phyloP scores from a whole-genome alignment of 2,888 invertebrate genomes.

The Napeogenes sylphis region DNA sequence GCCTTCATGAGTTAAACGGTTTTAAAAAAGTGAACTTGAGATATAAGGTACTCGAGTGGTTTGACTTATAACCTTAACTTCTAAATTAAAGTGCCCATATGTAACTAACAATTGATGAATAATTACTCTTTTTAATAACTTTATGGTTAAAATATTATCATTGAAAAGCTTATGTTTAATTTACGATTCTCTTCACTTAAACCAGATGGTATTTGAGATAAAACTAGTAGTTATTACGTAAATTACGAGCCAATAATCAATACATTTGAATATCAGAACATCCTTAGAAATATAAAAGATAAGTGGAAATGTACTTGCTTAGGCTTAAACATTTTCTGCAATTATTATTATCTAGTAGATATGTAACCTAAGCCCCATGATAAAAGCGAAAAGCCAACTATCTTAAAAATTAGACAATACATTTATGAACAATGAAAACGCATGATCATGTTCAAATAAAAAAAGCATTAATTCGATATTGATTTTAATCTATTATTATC shows the following conservation, averaged over 20 bases:
- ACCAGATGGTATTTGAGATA: constrained; percentile 16
- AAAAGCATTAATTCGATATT: background rate
- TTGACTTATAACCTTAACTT: constrained; percentile 4
- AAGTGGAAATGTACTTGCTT: no score
- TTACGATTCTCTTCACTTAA: constrained; percentile 26
- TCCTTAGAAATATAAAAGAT: no score
- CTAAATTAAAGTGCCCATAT: background rate
- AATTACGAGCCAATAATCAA: constrained; percentile 14
- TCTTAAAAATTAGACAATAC: no score
- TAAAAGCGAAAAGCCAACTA: no score
- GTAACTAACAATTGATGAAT: background rate
- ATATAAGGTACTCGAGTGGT: constrained; percentile 1
- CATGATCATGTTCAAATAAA: background rate
- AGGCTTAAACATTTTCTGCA: no score
- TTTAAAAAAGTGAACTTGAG: constrained; percentile 2
- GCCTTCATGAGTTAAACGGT: constrained; percentile 2
- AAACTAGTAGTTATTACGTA: constrained; percentile 21
- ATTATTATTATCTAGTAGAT: no score
- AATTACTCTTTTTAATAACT: constrained; percentile 6
- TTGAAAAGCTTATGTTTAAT: constrained; percentile 20
- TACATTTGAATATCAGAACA: constrained; percentile 1
- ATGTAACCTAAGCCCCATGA: no score
- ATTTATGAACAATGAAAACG: background rate
- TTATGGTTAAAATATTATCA: constrained; percentile 22
- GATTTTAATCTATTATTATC: constrained; percentile 60